These are phyloP conservation scores for Lasioglossum lativentre DNA, from an alignment of 2,888 invertebrate genomes.

Conservation along the genomic window DNA sequence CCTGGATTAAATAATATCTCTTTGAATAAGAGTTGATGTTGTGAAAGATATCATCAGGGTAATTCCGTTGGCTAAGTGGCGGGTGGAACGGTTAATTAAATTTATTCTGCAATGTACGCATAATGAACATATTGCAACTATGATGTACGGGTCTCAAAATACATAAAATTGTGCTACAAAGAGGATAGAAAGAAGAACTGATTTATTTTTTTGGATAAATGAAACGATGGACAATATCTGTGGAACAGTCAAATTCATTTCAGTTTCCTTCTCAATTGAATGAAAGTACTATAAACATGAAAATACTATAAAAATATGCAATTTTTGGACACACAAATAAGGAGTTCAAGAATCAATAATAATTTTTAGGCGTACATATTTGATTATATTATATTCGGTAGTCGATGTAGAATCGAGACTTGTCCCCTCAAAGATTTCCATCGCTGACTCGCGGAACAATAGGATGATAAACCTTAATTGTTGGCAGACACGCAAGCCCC, in stretches of 20 bases:
- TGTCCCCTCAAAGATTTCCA: neutral
- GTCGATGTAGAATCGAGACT: neutral
- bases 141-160: too few species aligned
- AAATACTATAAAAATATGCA: neutral
- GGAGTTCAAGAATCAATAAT: neutral
- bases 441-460: neutral
- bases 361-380: neutral
- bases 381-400: neutral
- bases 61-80: too few species aligned
- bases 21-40: too few species aligned
- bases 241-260: neutral
- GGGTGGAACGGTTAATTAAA: neutral
- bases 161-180: neutral
- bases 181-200: neutral
- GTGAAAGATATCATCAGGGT: too few species aligned
- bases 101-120: neutral
- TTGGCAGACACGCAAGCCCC: neutral
- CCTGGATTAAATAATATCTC: too few species aligned
- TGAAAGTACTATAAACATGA: too few species aligned
- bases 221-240: neutral
- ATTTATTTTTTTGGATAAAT: neutral
- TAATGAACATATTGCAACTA: neutral
- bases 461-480: neutral
- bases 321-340: too few species aligned
- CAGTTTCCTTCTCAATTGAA: neutral